Evolutionary conservation across 2,888 invertebrate species (phyloP).

Genomic region (Pteria penguin): DNA sequence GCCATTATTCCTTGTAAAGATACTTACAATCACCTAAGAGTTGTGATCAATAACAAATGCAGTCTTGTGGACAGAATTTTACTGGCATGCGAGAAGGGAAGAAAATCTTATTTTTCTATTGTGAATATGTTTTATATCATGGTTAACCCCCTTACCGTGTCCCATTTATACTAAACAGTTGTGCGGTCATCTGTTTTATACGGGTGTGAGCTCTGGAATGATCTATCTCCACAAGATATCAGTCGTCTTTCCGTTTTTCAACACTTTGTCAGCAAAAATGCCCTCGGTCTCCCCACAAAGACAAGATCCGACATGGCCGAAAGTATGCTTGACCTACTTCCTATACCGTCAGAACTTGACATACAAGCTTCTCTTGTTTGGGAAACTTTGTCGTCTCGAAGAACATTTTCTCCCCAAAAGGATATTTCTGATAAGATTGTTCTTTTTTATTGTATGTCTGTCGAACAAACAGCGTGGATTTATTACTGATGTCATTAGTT

Average conservation of each 20-base stretch:
- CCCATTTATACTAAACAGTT: too few relatives aligned
- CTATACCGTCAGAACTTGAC: not conserved
- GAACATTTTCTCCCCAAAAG: not conserved
- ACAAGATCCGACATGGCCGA: not conserved
- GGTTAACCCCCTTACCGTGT: too few relatives aligned
- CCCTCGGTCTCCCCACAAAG: not conserved
- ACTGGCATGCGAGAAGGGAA: too few relatives aligned
- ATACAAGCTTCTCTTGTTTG: not conserved
- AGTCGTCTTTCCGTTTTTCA: not conserved
- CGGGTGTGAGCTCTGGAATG: slow-evolving; percentile 6
- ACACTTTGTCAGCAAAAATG: slow-evolving; percentile 4
- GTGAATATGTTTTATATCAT: too few relatives aligned
- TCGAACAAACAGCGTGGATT: not conserved
- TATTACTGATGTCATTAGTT: not conserved
- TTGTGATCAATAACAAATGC: too few relatives aligned
- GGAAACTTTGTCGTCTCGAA: not conserved
- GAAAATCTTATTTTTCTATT: too few relatives aligned
- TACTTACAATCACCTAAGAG: too few relatives aligned
- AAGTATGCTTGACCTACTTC: not conserved
- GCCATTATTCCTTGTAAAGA: too few relatives aligned
- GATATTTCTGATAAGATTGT: not conserved
- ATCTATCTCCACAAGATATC: not conserved
- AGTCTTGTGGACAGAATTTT: too few relatives aligned
- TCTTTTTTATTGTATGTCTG: not conserved
- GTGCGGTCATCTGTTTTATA: slow-evolving; percentile 1